Percentiles rank a stretch among this genome's conserved stretches.
Conservation (phyloP, 2,797 vertebrate species). For the Carcharodon carcharias region DNA sequence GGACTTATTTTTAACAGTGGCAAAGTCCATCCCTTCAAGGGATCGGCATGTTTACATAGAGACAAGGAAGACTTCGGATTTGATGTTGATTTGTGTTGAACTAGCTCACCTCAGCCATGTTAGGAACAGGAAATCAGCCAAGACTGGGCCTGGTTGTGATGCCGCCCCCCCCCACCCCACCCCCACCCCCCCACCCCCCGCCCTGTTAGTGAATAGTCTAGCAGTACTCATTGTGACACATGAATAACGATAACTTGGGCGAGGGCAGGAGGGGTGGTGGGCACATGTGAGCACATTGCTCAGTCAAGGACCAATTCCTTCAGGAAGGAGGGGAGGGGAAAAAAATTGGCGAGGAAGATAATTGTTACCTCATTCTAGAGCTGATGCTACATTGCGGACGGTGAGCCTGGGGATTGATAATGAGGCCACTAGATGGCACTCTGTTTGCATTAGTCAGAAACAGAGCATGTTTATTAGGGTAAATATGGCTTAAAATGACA, state of each 20-base stretch:
- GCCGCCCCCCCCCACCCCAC: too few species aligned
- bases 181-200: too few species aligned
- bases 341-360: background rate
- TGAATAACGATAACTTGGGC: background rate
- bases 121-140: background rate
- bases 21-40: too few species aligned
- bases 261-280: background rate
- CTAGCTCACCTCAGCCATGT: background rate
- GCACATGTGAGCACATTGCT: background rate
- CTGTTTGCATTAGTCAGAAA: constrained; percentile 1
- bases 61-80: background rate
- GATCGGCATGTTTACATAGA: background rate
- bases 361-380: background rate
- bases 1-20: background rate
- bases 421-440: constrained; percentile 17
- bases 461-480: background rate
- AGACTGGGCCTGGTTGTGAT: background rate
- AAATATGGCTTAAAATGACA: background rate
- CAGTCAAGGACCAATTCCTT: background rate
- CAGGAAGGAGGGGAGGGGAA: background rate
- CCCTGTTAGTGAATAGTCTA: background rate
- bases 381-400: background rate
- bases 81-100: background rate
- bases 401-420: background rate
- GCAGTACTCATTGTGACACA: background rate